These are phyloP conservation scores for Diplodus puntazzo DNA, from an alignment of 2,797 vertebrate genomes.

Conservation along the genomic window DNA sequence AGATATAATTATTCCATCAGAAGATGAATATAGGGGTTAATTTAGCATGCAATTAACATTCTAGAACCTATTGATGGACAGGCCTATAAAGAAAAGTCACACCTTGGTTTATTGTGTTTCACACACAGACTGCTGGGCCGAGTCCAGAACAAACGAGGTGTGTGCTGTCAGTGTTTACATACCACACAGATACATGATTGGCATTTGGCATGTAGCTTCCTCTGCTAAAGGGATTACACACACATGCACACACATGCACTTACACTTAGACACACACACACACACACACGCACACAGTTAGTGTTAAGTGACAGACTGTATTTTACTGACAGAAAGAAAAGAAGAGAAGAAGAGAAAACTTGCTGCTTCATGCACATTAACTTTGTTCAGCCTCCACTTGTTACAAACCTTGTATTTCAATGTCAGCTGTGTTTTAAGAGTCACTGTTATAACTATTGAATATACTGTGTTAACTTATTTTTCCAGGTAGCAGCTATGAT, in stretches of 20 bases:
- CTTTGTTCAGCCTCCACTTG: background rate
- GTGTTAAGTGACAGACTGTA: background rate
- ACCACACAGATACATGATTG: slow-evolving; percentile 57
- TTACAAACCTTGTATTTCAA: no score
- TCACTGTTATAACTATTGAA: no score
- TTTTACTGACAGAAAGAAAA: slow-evolving; percentile 6
- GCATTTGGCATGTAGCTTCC: slow-evolving; percentile 52
- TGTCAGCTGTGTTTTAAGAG: background rate
- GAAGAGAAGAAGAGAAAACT: background rate
- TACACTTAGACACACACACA: slow-evolving; percentile 18
- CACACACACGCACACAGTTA: slow-evolving; percentile 2
- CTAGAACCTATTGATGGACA: slow-evolving; percentile 27
- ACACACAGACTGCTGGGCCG: slow-evolving; percentile 34
- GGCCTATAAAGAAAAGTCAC: slow-evolving; percentile 36
- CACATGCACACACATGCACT: slow-evolving; percentile 12
- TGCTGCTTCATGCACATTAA: background rate
- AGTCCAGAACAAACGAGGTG: slow-evolving; percentile 51
- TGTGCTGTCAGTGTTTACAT: slow-evolving; percentile 65
- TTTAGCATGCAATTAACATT: slow-evolving; percentile 40
- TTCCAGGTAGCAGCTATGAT: background rate
- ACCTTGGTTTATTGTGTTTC: slow-evolving; percentile 40
- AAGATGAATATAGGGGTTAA: slow-evolving; percentile 3
- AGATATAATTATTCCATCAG: background rate
- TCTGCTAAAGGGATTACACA: slow-evolving; percentile 22
- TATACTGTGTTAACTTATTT: background rate